Base-by-base conservation (phyloP, 2,888 invertebrate species). In the Leptinotarsa juncta region DNA sequence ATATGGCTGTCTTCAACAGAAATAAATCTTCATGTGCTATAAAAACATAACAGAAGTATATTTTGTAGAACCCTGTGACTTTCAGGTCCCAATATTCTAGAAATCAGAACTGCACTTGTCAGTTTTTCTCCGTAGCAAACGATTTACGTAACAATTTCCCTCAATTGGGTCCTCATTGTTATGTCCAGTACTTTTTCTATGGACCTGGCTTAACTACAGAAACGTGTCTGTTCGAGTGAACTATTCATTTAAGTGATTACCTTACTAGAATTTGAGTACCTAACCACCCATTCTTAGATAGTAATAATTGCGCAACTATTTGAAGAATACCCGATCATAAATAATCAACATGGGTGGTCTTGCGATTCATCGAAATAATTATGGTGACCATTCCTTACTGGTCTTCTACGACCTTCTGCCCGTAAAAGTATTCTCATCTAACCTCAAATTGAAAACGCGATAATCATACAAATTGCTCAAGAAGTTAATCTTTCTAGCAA, bases 271-370 rank as follows among this genome's bases (percentile, higher is more conserved):
- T 32, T 62, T 32, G 26, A 42, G 32, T 62, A 42, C 62, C 57
- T 51, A 57, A 42, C 42, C 23, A 20, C 20, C 57, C 57, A 62
- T 32, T 42, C 10, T n/a, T n/a, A 42, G 62, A 18, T 62, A 42
- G 15, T 42, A 16, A 26, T 62, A 62, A 62, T 16, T 62, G n/a
- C n/a, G 2, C 10, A 62, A 32, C 26, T 7, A 62, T 62, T n/a
- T 42, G 32, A 62, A 26, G 26, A 42, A 62, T 42, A 42, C 26
- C 32, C 42, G 14, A 62, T 32, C 20, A 42, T 62, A 16, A 42
- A 26, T 62, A 42, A 26, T 3, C n/a, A 60, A 20, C 23, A 60
- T 62, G 62, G 42, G 62, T 62, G 62, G 62, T 62, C 62, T 62
- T 32, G 32, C 26, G 26, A 32, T 32, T 32, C n/a, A 62, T 16